A percentile compares a stretch with the other conserved stretches of the same genome.
phyloP scores from a whole-genome alignment of 2,797 vertebrate genomes.

The Adelosebastes latens region DNA sequence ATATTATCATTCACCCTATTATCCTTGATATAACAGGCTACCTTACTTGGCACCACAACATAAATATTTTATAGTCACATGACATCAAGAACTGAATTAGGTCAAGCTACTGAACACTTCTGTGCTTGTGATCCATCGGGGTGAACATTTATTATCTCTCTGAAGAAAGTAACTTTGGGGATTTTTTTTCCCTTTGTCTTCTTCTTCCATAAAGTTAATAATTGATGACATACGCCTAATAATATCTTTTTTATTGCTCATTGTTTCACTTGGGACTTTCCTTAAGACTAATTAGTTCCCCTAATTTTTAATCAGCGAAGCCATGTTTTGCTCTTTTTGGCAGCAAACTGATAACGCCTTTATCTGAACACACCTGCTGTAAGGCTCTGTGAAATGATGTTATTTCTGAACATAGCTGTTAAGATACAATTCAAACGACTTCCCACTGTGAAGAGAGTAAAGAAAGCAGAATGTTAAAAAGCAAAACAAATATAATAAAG shows the following conservation, averaged over 20 bases:
- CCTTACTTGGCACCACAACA: slow-evolving; percentile 28
- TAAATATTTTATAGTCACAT: slow-evolving; percentile 43
- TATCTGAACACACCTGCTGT: slow-evolving; percentile 69
- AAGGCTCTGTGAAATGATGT: slow-evolving; percentile 48
- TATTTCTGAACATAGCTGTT: slow-evolving; percentile 49
- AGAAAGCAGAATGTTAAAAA: slow-evolving; percentile 26
- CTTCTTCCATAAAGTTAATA: slow-evolving; percentile 70
- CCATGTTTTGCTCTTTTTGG: slow-evolving; percentile 69
- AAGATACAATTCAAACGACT: slow-evolving; percentile 55
- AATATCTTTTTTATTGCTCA: slow-evolving; percentile 71
- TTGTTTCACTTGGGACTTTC: slow-evolving; percentile 74
- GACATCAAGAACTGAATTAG: slow-evolving; percentile 56
- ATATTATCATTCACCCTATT: neutral
- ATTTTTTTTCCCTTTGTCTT: slow-evolving; percentile 56
- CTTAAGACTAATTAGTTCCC: slow-evolving; percentile 74
- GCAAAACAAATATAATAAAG: slow-evolving; percentile 54
- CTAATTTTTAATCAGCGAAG: slow-evolving; percentile 72
- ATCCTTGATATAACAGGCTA: slow-evolving; percentile 13
- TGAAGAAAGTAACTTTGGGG: slow-evolving; percentile 58
- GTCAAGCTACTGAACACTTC: slow-evolving; percentile 45
- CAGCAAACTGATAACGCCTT: slow-evolving; percentile 68
- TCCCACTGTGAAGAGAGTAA: slow-evolving; percentile 29
- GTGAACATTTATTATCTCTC: slow-evolving; percentile 58
- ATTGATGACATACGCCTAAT: slow-evolving; percentile 74
- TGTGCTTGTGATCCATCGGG: slow-evolving; percentile 35